Conservation (phyloP, 2,888 invertebrate species). For the Amphipyra berbera region DNA sequence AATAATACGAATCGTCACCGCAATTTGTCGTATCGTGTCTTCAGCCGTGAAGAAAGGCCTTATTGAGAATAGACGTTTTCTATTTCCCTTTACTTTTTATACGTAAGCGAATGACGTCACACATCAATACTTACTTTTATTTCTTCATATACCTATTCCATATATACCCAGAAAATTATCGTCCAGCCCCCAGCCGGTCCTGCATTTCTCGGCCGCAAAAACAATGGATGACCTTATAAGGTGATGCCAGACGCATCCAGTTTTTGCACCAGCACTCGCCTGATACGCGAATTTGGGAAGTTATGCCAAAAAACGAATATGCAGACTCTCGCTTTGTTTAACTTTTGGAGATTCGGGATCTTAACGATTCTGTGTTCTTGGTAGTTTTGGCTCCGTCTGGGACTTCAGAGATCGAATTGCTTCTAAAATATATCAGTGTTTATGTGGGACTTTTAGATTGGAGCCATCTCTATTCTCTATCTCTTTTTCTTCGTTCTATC, state of each 20-base stretch:
- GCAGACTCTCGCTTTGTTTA: conserved; percentile 51
- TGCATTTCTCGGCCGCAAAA: conserved; percentile 67
- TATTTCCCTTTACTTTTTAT: too few relatives aligned
- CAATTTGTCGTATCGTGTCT: too few relatives aligned
- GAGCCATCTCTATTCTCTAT: too few relatives aligned
- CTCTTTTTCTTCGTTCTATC: too few relatives aligned
- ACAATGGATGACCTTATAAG: conserved; percentile 81
- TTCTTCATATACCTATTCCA: conserved; percentile 5
- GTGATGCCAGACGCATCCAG: conserved; percentile 67
- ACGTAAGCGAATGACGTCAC: too few relatives aligned
- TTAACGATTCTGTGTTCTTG: conserved; percentile 33
- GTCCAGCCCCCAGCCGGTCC: conserved; percentile 43
- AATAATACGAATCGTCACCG: too few relatives aligned
- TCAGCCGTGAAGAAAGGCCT: too few relatives aligned
- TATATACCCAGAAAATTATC: conserved; percentile 19
- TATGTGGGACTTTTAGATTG: too few relatives aligned
- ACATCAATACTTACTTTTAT: too few relatives aligned
- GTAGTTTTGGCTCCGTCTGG: not conserved
- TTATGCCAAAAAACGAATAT: conserved; percentile 66
- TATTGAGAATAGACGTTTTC: too few relatives aligned
- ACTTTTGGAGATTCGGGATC: conserved; percentile 33
- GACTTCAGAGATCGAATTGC: not conserved
- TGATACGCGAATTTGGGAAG: conserved; percentile 68
- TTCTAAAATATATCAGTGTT: too few relatives aligned
- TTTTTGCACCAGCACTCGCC: conserved; percentile 65